These are phyloP conservation scores for Brachionus manjavacas DNA, from an alignment of 1,140 invertebrate genomes.

Conservation along the genomic window DNA sequence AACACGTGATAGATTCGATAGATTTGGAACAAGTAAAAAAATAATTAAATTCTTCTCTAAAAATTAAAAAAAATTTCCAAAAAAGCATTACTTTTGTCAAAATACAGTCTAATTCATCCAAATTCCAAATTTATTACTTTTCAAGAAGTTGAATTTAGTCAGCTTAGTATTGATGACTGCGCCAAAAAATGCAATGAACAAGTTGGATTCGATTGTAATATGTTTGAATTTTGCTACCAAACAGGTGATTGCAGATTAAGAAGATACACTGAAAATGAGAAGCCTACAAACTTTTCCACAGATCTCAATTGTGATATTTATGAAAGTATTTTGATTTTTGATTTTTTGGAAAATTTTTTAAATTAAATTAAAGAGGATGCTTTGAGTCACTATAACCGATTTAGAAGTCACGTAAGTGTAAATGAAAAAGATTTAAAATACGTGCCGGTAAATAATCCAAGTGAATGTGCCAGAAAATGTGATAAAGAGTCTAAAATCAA, in stretches of 20 bases:
- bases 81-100: not conserved
- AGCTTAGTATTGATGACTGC: slow-evolving; percentile 16
- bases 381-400: slow-evolving; percentile 8
- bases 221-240: slow-evolving; percentile 30
- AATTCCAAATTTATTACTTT: not conserved
- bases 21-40: slow-evolving; percentile 28
- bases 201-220: slow-evolving; percentile 24
- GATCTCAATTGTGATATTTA: slow-evolving; percentile 32
- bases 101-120: not conserved
- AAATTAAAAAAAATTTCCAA: not conserved
- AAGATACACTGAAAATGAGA: not conserved
- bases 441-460: not conserved
- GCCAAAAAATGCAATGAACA: slow-evolving; percentile 30
- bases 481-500: not conserved
- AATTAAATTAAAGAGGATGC: not conserved
- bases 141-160: not conserved
- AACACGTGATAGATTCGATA: not conserved
- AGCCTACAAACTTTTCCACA: not conserved
- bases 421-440: slow-evolving; percentile 23
- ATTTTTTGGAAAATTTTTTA: not conserved
- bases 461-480: slow-evolving; percentile 22
- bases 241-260: slow-evolving; percentile 30
- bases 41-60: not conserved
- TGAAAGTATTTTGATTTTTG: not conserved
- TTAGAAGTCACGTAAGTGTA: not conserved